phyloP scores from a whole-genome alignment of 2,113 vertebrate species.

The Psilopsiagon aurifrons region DNA sequence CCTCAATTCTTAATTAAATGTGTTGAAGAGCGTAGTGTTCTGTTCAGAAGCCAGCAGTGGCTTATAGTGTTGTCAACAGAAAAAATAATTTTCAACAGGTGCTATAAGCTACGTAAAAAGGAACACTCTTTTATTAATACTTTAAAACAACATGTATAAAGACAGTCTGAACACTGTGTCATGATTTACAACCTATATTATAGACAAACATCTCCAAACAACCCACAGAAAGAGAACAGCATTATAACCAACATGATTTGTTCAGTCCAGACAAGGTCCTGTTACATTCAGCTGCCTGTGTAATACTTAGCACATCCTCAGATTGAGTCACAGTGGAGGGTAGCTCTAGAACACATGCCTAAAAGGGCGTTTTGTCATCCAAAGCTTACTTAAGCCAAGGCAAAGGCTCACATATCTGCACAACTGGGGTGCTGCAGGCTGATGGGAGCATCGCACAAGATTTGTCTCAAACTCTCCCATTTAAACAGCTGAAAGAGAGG shows the following conservation, averaged over 20 bases:
- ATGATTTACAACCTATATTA: not conserved
- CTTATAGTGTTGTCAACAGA: not conserved
- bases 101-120: not conserved
- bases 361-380: not conserved
- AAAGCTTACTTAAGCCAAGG: not conserved
- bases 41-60: not conserved
- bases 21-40: not conserved
- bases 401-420: not conserved
- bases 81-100: not conserved
- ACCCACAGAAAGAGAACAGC: not conserved
- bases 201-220: not conserved
- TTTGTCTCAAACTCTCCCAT: not conserved
- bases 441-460: not conserved
- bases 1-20: not conserved
- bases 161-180: not conserved
- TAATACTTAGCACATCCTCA: not conserved
- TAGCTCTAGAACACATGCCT: not conserved
- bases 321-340: not conserved
- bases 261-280: not conserved
- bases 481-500: not conserved
- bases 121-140: slow-evolving; percentile 33
- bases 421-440: not conserved
- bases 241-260: not conserved
- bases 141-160: not conserved
- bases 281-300: not conserved